phyloP scores from a whole-genome alignment of 2,113 vertebrate genomes.

The Varanus komodoensis region DNA sequence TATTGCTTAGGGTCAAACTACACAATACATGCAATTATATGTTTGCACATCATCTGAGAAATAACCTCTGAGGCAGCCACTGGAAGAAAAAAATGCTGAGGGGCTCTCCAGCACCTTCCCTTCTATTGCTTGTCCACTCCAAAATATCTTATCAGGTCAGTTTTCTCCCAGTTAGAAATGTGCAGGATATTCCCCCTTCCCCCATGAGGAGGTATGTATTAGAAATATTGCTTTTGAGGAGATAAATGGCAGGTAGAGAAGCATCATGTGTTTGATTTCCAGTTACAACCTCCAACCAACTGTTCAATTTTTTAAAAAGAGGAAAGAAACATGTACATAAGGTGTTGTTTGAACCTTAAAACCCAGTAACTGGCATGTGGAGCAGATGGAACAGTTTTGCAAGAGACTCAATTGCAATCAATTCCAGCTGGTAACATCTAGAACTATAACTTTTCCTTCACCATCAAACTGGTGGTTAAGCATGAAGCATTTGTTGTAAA shows the following conservation, averaged over 20 bases:
- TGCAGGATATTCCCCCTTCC: not conserved
- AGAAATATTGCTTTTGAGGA: not conserved
- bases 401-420: not conserved
- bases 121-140: not conserved
- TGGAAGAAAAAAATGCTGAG: not conserved
- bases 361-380: not conserved
- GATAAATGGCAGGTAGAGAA: not conserved
- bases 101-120: not conserved
- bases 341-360: not conserved
- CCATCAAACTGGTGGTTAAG: not conserved
- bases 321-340: not conserved
- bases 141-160: not conserved
- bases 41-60: too few relatives aligned
- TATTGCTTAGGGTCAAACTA: not conserved
- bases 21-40: conserved; percentile 3
- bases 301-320: not conserved
- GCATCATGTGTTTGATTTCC: not conserved
- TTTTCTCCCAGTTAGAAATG: not conserved
- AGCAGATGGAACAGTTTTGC: not conserved
- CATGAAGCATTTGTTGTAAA: not conserved
- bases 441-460: not conserved
- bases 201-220: not conserved
- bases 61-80: not conserved
- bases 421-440: not conserved
- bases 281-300: not conserved